phyloP scores from a whole-genome alignment of 2,888 invertebrate genomes.

The Acrobasis consociella region DNA sequence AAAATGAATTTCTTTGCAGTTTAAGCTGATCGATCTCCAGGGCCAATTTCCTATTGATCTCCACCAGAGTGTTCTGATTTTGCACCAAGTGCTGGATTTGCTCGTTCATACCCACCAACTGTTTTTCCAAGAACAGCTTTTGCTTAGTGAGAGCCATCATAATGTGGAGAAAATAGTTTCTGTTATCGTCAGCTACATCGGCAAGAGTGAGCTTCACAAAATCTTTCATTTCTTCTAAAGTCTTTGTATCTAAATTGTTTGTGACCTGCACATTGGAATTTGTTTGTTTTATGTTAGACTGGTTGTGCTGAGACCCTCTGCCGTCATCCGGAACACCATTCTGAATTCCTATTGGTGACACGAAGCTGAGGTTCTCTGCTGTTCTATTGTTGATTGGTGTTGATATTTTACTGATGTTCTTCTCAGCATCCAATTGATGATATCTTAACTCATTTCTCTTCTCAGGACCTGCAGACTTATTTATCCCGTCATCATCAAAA shows the following conservation, averaged over 20 bases:
- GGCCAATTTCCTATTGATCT: conserved; percentile 75
- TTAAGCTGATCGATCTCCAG: conserved; percentile 76
- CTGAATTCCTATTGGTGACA: conserved; percentile 54
- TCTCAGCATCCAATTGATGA: conserved; percentile 58
- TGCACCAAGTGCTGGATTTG: conserved; percentile 61
- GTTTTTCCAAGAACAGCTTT: conserved; percentile 72
- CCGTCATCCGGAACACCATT: conserved; percentile 59
- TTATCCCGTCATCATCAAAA: conserved; percentile 51
- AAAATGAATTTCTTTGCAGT: conserved; percentile 45
- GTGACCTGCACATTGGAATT: conserved; percentile 35
- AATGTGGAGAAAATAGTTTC: conserved; percentile 71
- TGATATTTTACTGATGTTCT: conserved; percentile 66
- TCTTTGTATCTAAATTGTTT: conserved; percentile 46
- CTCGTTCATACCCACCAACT: conserved; percentile 57
- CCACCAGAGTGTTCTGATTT: conserved; percentile 69
- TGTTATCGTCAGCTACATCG: conserved; percentile 70
- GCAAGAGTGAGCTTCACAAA: conserved; percentile 63
- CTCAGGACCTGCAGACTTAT: conserved; percentile 55
- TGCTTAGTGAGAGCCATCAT: conserved; percentile 78
- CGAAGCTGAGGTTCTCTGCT: conserved; percentile 54
- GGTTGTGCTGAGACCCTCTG: conserved; percentile 43
- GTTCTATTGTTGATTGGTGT: conserved; percentile 50
- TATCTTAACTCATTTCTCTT: conserved; percentile 43
- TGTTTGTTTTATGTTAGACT: conserved; percentile 45
- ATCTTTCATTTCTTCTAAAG: conserved; percentile 68